A percentile compares a stretch with the other conserved stretches of the same genome.
phyloP scores from a whole-genome alignment of 1,140 invertebrate genomes.

The Neodiprion lecontei region DNA sequence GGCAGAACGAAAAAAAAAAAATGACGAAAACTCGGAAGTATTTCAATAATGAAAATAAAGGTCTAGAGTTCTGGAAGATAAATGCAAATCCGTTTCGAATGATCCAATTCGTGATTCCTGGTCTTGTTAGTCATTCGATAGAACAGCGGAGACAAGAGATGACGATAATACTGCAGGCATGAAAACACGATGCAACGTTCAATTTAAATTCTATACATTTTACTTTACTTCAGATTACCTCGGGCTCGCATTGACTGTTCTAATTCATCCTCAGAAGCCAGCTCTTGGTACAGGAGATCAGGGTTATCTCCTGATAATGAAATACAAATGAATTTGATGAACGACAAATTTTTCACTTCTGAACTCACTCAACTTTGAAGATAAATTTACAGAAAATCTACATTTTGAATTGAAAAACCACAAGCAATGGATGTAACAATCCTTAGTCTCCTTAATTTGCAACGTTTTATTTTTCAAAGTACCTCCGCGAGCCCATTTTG shows the following conservation, averaged over 20 bases:
- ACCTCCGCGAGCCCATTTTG: conserved; percentile 68
- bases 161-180: conserved; percentile 8
- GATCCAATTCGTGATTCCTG: conserved; percentile 21
- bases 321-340: conserved; percentile 10
- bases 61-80: too few relatives aligned
- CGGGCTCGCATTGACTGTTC: conserved; percentile 43
- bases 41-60: too few relatives aligned
- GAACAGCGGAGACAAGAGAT: not conserved
- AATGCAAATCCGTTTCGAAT: too few relatives aligned
- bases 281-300: conserved; percentile 65
- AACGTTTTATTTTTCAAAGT: conserved; percentile 28
- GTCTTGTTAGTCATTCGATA: conserved; percentile 43
- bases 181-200: conserved; percentile 12
- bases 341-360: too few relatives aligned
- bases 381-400: not conserved
- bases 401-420: not conserved
- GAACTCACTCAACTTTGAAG: too few relatives aligned
- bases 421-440: not conserved
- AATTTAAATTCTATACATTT: conserved; percentile 30
- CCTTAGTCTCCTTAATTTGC: conserved; percentile 12
- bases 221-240: not conserved
- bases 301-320: conserved; percentile 64
- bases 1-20: too few relatives aligned
- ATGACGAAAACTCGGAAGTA: too few relatives aligned
- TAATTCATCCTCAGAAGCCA: conserved; percentile 58